Evolutionary conservation across 2,113 vertebrate species (phyloP).

Genomic region (Phycodurus eques): DNA sequence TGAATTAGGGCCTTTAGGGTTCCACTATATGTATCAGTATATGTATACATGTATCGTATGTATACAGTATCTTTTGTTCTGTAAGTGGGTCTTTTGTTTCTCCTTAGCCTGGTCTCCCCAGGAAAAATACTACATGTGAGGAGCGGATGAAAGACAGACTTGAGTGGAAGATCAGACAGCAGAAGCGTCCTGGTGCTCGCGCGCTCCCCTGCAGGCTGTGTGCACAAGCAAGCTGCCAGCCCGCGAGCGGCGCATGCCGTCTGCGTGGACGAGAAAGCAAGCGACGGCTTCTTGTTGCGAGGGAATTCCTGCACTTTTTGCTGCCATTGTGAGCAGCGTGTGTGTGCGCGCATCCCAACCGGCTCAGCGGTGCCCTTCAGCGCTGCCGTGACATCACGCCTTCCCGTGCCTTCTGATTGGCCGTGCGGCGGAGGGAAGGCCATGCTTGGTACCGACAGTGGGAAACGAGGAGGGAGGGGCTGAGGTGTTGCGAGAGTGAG

Average conservation of each 20-base stretch:
- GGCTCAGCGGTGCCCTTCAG: conserved; percentile 47
- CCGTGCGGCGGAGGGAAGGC: conserved; percentile 58
- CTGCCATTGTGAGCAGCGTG: conserved; percentile 24
- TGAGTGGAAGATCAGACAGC: conserved; percentile 57
- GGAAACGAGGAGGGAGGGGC: conserved; percentile 48
- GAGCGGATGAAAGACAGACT: conserved; percentile 3
- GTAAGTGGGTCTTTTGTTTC: conserved; percentile 1
- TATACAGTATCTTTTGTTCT: neutral
- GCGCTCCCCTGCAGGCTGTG: conserved; percentile 51
- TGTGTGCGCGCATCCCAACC: conserved; percentile 39
- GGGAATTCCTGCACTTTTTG: conserved; percentile 58
- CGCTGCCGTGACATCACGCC: conserved; percentile 61
- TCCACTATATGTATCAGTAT: no score
- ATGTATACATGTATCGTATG: neutral
- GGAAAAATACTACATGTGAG: neutral
- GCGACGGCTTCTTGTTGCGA: conserved; percentile 32
- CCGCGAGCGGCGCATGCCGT: conserved; percentile 46
- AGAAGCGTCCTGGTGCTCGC: conserved; percentile 37
- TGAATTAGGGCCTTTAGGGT: neutral
- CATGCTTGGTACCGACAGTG: conserved; percentile 47
- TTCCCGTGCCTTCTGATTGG: conserved; percentile 66
- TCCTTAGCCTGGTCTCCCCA: neutral
- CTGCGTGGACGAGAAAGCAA: conserved; percentile 34
- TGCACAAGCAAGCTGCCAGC: conserved; percentile 40
- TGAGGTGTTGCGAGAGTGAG: conserved; percentile 40